Percentiles rank a stretch among this genome's conserved stretches.
Conservation (phyloP, 2,888 invertebrate genomes). For the Strigamia crassipes region DNA sequence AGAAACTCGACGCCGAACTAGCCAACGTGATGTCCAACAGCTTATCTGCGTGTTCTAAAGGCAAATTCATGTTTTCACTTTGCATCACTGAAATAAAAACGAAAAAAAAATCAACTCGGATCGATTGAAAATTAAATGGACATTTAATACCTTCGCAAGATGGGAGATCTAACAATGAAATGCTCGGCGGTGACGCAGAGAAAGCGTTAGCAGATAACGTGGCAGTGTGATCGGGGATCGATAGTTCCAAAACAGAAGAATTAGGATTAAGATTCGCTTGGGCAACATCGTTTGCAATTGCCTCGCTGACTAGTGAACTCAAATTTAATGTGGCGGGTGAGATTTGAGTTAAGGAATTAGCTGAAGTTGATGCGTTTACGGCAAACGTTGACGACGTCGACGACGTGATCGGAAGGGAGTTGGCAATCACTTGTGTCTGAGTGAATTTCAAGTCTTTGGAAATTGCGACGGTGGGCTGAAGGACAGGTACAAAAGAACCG, state of each 20-base stretch:
- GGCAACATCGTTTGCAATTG: neutral
- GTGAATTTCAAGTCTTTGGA: conserved; percentile 41
- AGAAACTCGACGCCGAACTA: conserved; percentile 53
- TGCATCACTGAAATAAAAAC: neutral
- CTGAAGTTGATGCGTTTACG: conserved; percentile 23
- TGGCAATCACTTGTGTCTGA: conserved; percentile 29
- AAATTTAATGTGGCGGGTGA: neutral
- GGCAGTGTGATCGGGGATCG: conserved; percentile 17
- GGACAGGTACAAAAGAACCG: conserved; percentile 49
- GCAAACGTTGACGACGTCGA: neutral
- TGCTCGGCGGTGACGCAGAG: conserved; percentile 50
- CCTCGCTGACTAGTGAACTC: neutral
- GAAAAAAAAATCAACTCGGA: neutral
- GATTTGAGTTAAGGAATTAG: neutral
- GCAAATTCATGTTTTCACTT: conserved; percentile 49
- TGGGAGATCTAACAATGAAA: conserved; percentile 50
- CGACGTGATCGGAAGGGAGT: conserved; percentile 37
- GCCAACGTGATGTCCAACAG: conserved; percentile 54
- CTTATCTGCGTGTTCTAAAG: conserved; percentile 54
- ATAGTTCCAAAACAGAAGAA: neutral
- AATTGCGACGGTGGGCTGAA: conserved; percentile 44
- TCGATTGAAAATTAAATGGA: neutral
- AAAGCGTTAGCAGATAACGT: neutral
- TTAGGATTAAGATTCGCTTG: neutral
- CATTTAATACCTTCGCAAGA: conserved; percentile 45